These are phyloP conservation scores for Drosophila mayri DNA, from an alignment of 1,140 invertebrate species.

Conservation along the genomic window DNA sequence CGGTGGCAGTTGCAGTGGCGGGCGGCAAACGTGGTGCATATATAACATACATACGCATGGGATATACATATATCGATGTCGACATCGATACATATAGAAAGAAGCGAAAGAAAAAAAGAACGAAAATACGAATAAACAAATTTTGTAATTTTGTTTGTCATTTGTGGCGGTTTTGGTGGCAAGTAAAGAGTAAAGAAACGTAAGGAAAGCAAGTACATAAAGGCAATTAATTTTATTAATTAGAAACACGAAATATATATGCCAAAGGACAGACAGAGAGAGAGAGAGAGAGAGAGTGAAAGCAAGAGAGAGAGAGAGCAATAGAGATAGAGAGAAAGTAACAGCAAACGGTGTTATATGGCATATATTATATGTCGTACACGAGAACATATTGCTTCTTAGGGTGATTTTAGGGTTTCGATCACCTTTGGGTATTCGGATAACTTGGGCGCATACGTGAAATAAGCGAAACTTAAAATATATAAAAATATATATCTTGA, in stretches of 20 bases:
- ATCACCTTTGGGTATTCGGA: not conserved
- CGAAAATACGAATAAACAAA: conserved; percentile 71
- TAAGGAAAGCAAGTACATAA: conserved; percentile 30
- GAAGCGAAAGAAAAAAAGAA: conserved; percentile 66
- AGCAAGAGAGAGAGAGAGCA: conserved; percentile 5
- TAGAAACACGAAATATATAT: conserved; percentile 39
- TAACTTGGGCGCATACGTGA: conserved; percentile 26
- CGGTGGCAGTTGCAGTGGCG: conserved; percentile 73
- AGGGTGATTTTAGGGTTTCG: conserved; percentile 2
- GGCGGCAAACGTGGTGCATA: conserved; percentile 76
- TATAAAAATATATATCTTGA: not conserved
- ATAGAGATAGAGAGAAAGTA: conserved; percentile 19
- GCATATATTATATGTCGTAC: conserved; percentile 4
- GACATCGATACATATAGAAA: conserved; percentile 52
- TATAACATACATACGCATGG: conserved; percentile 53
- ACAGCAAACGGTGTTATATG: conserved; percentile 25
- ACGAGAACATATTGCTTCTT: conserved; percentile 7
- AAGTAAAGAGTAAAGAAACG: conserved; percentile 16
- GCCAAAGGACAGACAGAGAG: conserved; percentile 34
- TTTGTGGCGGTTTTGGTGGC: conserved; percentile 34
- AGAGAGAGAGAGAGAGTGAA: conserved; percentile 15
- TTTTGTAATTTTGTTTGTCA: conserved; percentile 39
- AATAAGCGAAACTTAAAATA: conserved; percentile 3
- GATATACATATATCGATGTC: conserved; percentile 48
- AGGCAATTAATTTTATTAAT: conserved; percentile 24